phyloP scores from a whole-genome alignment of 2,888 invertebrate species.

The Archips crataeganus region DNA sequence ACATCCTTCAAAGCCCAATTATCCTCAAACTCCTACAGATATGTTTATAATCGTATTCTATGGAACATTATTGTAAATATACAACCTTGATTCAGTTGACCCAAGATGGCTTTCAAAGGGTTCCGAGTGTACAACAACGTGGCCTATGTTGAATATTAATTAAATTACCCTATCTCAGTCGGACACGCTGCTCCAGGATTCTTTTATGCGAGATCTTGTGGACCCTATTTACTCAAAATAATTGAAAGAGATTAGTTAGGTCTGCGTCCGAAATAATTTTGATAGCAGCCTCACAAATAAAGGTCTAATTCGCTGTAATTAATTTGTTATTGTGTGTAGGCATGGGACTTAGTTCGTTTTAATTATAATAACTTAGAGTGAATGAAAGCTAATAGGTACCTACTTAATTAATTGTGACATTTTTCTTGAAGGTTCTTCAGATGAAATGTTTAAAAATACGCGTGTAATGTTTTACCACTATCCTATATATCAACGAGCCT shows the following conservation, averaged over 20 bases:
- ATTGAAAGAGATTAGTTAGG: constrained; percentile 45
- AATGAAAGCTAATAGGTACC: no score
- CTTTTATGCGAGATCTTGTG: constrained; percentile 45
- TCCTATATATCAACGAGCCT: no score
- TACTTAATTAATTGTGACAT: no score
- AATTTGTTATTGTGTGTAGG: constrained; percentile 24
- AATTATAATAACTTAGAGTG: background rate
- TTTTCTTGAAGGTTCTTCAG: no score
- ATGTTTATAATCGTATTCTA: constrained; percentile 27
- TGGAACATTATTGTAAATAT: constrained; percentile 32
- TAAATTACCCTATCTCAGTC: constrained; percentile 48
- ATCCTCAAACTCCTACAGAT: constrained; percentile 14
- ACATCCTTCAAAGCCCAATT: constrained; percentile 22
- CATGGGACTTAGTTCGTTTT: constrained; percentile 10
- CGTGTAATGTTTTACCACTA: no score
- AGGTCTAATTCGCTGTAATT: constrained; percentile 19
- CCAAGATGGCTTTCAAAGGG: constrained; percentile 45
- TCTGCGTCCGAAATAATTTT: constrained; percentile 34
- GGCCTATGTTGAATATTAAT: constrained; percentile 47
- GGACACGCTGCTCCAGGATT: constrained; percentile 45
- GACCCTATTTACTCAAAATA: constrained; percentile 44
- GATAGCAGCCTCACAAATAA: constrained; percentile 38
- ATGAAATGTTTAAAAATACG: no score
- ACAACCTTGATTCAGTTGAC: constrained; percentile 44
- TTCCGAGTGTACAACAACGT: constrained; percentile 42